These are phyloP conservation scores for Labia minor DNA, from an alignment of 2,888 invertebrate species.

Conservation along the genomic window DNA sequence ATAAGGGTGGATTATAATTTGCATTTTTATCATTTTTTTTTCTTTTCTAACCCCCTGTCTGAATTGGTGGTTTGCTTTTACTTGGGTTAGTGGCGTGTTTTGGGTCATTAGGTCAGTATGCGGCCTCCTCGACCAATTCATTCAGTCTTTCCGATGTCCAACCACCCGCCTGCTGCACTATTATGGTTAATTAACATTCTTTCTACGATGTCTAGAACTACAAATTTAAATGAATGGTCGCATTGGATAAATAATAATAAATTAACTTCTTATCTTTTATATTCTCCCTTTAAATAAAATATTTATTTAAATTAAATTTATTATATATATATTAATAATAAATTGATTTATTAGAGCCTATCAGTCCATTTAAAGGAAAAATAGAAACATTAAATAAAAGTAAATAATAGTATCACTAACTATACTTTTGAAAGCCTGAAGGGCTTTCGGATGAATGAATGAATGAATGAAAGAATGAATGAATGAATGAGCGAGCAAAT, in stretches of 20 bases:
- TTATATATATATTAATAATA: too few relatives aligned
- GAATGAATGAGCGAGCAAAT: neutral
- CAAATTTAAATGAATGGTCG: neutral
- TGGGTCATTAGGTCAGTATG: slow-evolving; percentile 4
- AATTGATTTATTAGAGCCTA: too few relatives aligned
- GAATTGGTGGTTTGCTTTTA: neutral
- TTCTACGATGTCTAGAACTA: neutral
- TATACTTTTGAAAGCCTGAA: neutral
- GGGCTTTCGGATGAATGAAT: neutral
- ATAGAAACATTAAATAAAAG: too few relatives aligned
- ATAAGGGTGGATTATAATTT: neutral
- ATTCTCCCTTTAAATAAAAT: too few relatives aligned
- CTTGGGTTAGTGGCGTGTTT: neutral
- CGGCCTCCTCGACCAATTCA: neutral
- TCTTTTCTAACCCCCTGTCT: neutral
- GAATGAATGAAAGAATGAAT: neutral
- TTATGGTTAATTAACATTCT: slow-evolving; percentile 2
- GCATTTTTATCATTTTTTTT: neutral
- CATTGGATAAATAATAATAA: too few relatives aligned
- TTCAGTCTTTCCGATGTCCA: neutral
- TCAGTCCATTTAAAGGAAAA: too few relatives aligned
- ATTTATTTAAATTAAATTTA: too few relatives aligned
- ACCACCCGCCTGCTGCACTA: neutral
- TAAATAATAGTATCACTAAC: neutral
- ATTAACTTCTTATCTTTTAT: too few relatives aligned